Conservation (phyloP, 1,140 invertebrate species). For the Sarcophaga peregrina region DNA sequence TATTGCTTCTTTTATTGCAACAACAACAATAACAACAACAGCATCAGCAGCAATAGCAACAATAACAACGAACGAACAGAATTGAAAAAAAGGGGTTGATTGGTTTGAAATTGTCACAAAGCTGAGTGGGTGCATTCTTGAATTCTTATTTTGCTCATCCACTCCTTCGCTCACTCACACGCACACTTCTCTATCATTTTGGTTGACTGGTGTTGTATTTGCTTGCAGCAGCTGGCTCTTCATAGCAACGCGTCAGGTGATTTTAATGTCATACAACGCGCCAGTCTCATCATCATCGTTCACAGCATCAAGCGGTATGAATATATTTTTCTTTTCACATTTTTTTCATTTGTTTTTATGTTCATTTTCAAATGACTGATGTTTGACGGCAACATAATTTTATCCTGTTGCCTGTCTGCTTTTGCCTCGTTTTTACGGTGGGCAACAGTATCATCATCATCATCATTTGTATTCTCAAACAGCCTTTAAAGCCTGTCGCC, state of each 20-base stretch:
- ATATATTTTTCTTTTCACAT: neutral
- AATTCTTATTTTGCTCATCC: constrained; percentile 10
- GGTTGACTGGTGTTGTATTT: neutral
- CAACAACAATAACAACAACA: neutral
- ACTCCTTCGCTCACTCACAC: constrained; percentile 8
- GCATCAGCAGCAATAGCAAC: no score
- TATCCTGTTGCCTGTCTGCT: constrained; percentile 16
- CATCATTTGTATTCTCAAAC: neutral
- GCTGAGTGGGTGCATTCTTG: constrained; percentile 25
- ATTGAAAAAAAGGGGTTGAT: constrained; percentile 4
- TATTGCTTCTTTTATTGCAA: neutral
- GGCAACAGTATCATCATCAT: no score
- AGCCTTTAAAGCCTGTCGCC: neutral
- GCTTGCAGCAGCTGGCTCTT: neutral
- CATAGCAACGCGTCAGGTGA: constrained; percentile 37
- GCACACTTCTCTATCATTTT: neutral
- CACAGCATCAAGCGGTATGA: neutral
- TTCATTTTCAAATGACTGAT: neutral
- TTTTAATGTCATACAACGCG: constrained; percentile 27
- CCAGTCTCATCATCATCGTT: constrained; percentile 1
- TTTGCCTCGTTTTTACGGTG: no score
- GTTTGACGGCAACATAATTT: constrained; percentile 29
- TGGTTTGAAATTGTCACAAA: constrained; percentile 11
- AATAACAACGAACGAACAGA: neutral
- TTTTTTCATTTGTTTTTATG: neutral